A percentile compares a stretch with the other conserved stretches of the same genome.
Evolutionary conservation across 2,888 invertebrate species (phyloP).

Genomic region (Corythucha ciliata): DNA sequence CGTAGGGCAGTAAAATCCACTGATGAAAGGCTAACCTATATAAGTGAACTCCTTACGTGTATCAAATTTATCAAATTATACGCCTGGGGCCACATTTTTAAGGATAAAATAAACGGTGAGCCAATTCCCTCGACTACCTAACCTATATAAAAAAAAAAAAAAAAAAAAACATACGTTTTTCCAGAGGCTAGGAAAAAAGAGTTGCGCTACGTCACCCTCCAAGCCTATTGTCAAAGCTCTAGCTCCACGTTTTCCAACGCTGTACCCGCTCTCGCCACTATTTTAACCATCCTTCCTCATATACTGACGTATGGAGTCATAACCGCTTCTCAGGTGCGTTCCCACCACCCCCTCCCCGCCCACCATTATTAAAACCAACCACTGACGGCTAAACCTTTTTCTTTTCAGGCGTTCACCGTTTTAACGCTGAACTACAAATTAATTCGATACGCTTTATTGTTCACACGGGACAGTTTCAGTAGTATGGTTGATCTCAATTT

Average conservation of each 20-base stretch:
- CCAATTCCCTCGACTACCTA: too few species aligned
- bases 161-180: constrained; percentile 8
- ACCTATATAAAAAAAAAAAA: constrained; percentile 7
- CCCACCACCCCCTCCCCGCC: not conserved
- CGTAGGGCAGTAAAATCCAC: constrained; percentile 34
- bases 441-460: constrained; percentile 12
- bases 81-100: constrained; percentile 54
- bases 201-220: constrained; percentile 45
- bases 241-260: constrained; percentile 51
- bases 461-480: constrained; percentile 20
- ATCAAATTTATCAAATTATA: constrained; percentile 56
- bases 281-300: constrained; percentile 50
- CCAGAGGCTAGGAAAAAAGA: constrained; percentile 48
- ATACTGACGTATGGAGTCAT: constrained; percentile 48
- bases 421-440: constrained; percentile 19
- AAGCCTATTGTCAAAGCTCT: constrained; percentile 50
- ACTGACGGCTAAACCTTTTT: too few species aligned
- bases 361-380: not conserved
- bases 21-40: constrained; percentile 45
- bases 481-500: constrained; percentile 19
- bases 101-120: constrained; percentile 44
- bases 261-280: constrained; percentile 51
- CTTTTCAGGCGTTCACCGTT: constrained; percentile 24
- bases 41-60: constrained; percentile 50
- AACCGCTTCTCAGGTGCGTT: constrained; percentile 50